Base-by-base conservation (phyloP, 2,113 vertebrate genomes). In the Oncorhynchus gorbuscha region DNA sequence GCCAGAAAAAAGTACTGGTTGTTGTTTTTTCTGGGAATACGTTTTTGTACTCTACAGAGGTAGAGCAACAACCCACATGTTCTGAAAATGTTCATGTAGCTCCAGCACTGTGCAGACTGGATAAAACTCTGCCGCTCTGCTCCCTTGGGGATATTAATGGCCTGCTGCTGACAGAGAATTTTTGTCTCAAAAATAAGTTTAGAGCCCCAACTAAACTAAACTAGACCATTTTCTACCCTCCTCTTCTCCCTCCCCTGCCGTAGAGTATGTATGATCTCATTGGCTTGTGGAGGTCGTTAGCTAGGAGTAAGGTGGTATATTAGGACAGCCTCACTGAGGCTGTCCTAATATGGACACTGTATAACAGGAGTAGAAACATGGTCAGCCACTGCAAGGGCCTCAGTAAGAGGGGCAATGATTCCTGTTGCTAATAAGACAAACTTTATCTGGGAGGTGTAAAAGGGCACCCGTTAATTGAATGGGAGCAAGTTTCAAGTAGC, bases 91-190 rank as follows among this genome's bases (percentile, higher is more conserved):
- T 77, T 83, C 58, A 22, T 22, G 76, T 75, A 62, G 45, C n/a
- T 82, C 58, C 85, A 74, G 80, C 80, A 84, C 78, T 84, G 71
- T 83, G 85, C 87, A 87, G 85, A 82, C 79, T 80, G 81, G 85
- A 79, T 81, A 86, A 18, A 55, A 67, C 76, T 79, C 72, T 74
- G 61, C 76, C 48, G 65, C 71, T 22, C 65, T 45, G 51, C 66
- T 89, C 86, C 87, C 81, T 65, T 14, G 76, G 84, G 90, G 73
- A 88, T 72, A 79, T 69, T 18, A 61, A 79, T 74, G 76, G 78
- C 69, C 76, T 84, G n/a, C 65, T 91, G 89, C 91, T 88, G 86
- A 85, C 86, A 83, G 65, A 65, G 74, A 67, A n/a, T 55, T 77
- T 77, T 51, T 65, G 39, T 75, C 65, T 14, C 51, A 78, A 81